Conservation (phyloP, 2,113 vertebrate species). For the Siniperca knerii region DNA sequence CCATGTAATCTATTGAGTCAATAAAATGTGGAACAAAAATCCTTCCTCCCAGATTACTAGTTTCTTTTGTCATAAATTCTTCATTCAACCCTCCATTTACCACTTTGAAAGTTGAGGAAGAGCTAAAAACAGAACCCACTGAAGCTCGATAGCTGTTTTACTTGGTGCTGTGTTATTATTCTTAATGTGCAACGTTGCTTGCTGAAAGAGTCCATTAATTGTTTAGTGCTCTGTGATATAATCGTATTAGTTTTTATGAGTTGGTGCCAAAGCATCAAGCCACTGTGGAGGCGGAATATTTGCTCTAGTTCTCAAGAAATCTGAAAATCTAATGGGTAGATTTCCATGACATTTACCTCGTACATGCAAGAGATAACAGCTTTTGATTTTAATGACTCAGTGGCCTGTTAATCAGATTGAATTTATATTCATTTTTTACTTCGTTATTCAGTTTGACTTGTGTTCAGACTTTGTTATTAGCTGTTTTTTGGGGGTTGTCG, state of each 20-base stretch:
- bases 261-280: not conserved
- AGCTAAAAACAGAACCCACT: not conserved
- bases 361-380: not conserved
- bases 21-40: too few relatives aligned
- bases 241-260: not conserved
- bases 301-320: not conserved
- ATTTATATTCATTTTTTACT: not conserved
- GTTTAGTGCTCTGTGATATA: conserved; percentile 1
- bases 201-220: not conserved
- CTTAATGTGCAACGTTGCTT: not conserved
- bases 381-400: not conserved
- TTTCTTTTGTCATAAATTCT: not conserved
- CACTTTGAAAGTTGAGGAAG: not conserved
- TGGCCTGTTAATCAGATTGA: not conserved
- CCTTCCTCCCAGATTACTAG: not conserved
- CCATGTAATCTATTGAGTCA: too few relatives aligned
- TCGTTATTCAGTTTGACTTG: not conserved
- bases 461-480: not conserved
- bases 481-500: too few relatives aligned
- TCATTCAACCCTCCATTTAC: too few relatives aligned
- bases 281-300: not conserved
- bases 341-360: not conserved
- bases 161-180: not conserved
- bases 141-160: not conserved
- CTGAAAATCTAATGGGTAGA: not conserved